phyloP scores from a whole-genome alignment of 30 jellyfish, hydroid and myxozoan genomes.

The Aurelia aurita complex sp. Pacific region DNA sequence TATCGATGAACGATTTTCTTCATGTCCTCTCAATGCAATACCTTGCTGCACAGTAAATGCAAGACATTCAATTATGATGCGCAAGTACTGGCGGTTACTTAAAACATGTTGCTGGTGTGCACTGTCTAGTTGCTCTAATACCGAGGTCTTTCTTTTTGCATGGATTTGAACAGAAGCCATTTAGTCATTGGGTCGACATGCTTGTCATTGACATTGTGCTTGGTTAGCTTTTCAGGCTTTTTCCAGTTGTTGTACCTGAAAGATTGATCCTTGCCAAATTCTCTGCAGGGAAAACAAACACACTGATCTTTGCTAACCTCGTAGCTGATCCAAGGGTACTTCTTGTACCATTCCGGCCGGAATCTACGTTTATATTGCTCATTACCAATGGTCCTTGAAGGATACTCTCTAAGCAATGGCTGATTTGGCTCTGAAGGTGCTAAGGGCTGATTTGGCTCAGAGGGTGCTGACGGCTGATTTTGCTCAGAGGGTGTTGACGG shows the following conservation, averaged over 20 bases:
- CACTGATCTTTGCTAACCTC: conserved; percentile 10
- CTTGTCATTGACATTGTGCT: not conserved
- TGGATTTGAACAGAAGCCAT: too few relatives aligned
- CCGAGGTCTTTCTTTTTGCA: not conserved
- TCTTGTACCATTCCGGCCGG: too few relatives aligned
- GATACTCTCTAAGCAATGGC: too few relatives aligned
- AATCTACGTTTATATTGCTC: too few relatives aligned
- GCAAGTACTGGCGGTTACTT: conserved; percentile 34
- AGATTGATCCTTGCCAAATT: conserved; percentile 33
- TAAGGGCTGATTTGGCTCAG: too few relatives aligned
- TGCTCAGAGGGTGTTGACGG: too few relatives aligned
- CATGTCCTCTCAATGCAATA: conserved; percentile 38
- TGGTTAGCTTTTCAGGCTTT: conserved; percentile 13
- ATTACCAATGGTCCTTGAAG: too few relatives aligned
- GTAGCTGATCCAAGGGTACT: conserved; percentile 9
- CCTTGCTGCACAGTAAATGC: conserved; percentile 39
- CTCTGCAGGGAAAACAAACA: conserved; percentile 17
- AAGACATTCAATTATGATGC: conserved; percentile 35
- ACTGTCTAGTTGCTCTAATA: conserved; percentile 35
- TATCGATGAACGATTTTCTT: conserved; percentile 13
- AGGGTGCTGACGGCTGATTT: too few relatives aligned
- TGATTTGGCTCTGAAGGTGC: too few relatives aligned
- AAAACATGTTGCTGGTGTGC: conserved; percentile 2
- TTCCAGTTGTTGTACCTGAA: conserved; percentile 22
- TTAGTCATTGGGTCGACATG: too few relatives aligned